Evolutionary conservation across 2,888 invertebrate species (phyloP).

Genomic region (Hymenopus coronatus): DNA sequence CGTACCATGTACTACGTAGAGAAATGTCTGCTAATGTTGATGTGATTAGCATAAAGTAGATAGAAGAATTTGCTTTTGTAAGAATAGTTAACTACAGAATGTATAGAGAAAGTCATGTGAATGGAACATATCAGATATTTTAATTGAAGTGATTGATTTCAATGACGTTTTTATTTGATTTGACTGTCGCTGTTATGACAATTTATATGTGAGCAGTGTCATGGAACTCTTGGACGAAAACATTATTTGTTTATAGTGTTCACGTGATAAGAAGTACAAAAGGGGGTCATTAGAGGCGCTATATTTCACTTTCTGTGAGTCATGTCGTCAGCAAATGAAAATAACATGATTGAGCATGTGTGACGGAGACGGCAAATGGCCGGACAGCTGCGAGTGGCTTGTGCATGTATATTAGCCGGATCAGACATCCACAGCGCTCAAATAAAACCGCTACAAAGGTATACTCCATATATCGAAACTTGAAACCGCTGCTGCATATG

Average conservation of each 20-base stretch:
- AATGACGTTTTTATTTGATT: too few species aligned
- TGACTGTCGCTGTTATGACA: too few species aligned
- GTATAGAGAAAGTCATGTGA: too few species aligned
- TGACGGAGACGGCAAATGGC: neutral
- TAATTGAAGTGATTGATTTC: too few species aligned
- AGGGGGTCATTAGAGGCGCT: neutral
- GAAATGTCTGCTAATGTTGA: too few species aligned
- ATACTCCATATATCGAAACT: neutral
- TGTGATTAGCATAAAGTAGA: too few species aligned
- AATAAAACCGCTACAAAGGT: neutral
- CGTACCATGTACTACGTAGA: too few species aligned
- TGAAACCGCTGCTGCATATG: too few species aligned
- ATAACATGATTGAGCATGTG: neutral
- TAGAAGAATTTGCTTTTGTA: too few species aligned
- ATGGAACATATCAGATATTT: too few species aligned
- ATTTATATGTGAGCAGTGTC: too few species aligned
- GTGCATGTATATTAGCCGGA: neutral
- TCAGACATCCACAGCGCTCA: neutral
- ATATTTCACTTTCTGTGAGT: neutral
- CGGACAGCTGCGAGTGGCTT: neutral
- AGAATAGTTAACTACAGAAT: too few species aligned
- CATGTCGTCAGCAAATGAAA: neutral
- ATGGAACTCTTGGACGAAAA: neutral
- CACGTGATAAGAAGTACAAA: neutral
- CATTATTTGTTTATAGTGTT: neutral